Evolutionary conservation across 1,140 invertebrate species (phyloP), one percentile per base, ranked within the genome.

Genomic region (Ectropis grisescens): DNA sequence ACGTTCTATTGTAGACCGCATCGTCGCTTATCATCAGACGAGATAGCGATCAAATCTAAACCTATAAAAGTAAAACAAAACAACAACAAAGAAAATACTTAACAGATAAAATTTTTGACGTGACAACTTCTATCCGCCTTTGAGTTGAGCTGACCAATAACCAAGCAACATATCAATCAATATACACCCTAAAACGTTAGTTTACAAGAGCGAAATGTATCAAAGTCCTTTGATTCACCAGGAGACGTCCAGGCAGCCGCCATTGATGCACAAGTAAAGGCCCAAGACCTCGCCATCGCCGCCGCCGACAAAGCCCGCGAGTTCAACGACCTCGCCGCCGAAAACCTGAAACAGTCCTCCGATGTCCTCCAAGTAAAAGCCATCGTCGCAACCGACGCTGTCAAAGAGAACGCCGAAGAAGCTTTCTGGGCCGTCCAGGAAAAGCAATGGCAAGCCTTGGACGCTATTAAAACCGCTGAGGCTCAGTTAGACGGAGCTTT

Each of bases 171-270:
- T n/a, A n/a, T n/a, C n/a, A n/a, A n/a, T n/a, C n/a, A n/a, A n/a
- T n/a, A n/a, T n/a, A n/a, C n/a, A n/a, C n/a, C n/a, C n/a, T n/a
- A n/a, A n/a, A n/a, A n/a, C n/a, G n/a, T n/a, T n/a, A n/a, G n/a
- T n/a, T n/a, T n/a, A n/a, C n/a, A n/a, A n/a, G n/a, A n/a, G n/a
- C n/a, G n/a, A n/a, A n/a, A n/a, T n/a, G n/a, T n/a, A n/a, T n/a
- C n/a, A n/a, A n/a, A n/a, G n/a, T n/a, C n/a, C n/a, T n/a, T n/a
- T n/a, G n/a, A n/a, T n/a, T 51, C 66, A 0, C 31, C 67, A 9
- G 72, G 62, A 4, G 69, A 78, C 35, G 33, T 70, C 1, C 58
- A 74, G 16, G 72, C 67, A 1, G 72, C 67, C 9, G 55, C 42
- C 11, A 74, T 75, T 8, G 51, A 79, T 30, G 65, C 71, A 13